Evolutionary conservation across 2,888 invertebrate genomes (phyloP), one percentile per base, ranked within the genome.

Genomic region (Eupithecia centaureata): DNA sequence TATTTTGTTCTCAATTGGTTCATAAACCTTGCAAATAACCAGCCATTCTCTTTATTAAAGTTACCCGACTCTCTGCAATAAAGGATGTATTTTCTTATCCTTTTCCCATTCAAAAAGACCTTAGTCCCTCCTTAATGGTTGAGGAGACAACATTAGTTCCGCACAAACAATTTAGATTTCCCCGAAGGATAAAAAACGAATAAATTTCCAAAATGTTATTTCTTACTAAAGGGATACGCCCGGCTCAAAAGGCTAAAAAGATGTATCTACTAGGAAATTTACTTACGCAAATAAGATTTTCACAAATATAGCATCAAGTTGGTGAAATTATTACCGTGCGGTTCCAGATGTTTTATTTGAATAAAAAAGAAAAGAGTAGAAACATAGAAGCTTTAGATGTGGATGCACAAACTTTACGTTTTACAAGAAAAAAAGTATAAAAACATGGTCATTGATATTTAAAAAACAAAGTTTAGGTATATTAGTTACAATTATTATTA

Each of bases 121-220:
- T 77, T 65, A 76, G 73, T 72, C 77, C 77, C 76, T 80, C 76
- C 69, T 73, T 80, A 82, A 83, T 79, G 73, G 81, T 79, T 74
- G 74, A 76, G 63, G 62, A 73, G 70, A 71, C 73, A 74, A 80
- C 86, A 85, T 87, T 86, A 83, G 81, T 82, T 83, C 81, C 77
- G 78, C 78, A 77, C 73, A 82, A 82, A 79, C 79, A 82, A 80
- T 82, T 82, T 79, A 73, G 77, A 74, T 69, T 71, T 69, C 71
- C 76, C 73, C 68, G 62, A 70, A 66, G 76, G 74, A 73, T 71
- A 77, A 63, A 71, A 68, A 75, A 70, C 61, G 71, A 72, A 77
- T 75, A 73, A 74, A 76, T 76, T 76, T 66, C 61, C 73, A 70
- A 76, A 78, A 72, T 76, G 75, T 72, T 76, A 73, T 78, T 75